Conservation (phyloP, 2,797 vertebrate species). For the Orestias chungarensis region DNA sequence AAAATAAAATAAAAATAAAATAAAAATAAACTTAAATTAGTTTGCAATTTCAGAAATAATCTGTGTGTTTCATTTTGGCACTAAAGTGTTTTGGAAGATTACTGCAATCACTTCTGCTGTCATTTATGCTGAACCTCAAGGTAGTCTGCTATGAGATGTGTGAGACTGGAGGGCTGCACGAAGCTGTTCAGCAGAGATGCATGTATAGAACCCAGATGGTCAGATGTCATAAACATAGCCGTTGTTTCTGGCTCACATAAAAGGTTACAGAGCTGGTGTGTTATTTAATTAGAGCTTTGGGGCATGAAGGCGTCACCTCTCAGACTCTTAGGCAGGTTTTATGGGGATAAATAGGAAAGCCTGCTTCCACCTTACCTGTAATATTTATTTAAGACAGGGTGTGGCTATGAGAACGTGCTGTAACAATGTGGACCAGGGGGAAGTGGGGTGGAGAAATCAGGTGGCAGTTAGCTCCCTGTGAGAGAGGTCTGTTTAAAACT, state of each 20-base stretch:
- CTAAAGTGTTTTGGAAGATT: constrained; percentile 27
- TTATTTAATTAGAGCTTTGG: constrained; percentile 69
- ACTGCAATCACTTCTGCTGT: constrained; percentile 29
- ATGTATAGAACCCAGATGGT: constrained; percentile 75
- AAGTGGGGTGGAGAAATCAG: constrained; percentile 46
- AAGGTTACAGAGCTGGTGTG: constrained; percentile 67
- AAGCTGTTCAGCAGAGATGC: constrained; percentile 65
- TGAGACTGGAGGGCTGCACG: constrained; percentile 36
- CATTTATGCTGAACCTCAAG: constrained; percentile 31
- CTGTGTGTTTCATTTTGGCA: constrained; percentile 5
- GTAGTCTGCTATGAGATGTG: constrained; percentile 60
- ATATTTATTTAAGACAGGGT: constrained; percentile 29
- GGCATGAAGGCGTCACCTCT: constrained; percentile 62
- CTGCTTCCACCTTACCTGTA: constrained; percentile 68
- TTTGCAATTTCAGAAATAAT: constrained; percentile 10
- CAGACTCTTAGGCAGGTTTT: constrained; percentile 63
- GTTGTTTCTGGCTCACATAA: constrained; percentile 64
- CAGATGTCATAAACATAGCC: constrained; percentile 75
- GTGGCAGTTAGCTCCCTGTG: constrained; percentile 56
- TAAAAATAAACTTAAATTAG: no score
- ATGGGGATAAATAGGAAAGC: constrained; percentile 50
- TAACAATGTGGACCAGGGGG: constrained; percentile 42
- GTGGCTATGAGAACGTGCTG: constrained; percentile 30
- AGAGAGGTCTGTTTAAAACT: constrained; percentile 63
- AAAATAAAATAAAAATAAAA: no score